Base-by-base conservation (phyloP, 1,140 invertebrate genomes). In the Aphaenogaster rudis region DNA sequence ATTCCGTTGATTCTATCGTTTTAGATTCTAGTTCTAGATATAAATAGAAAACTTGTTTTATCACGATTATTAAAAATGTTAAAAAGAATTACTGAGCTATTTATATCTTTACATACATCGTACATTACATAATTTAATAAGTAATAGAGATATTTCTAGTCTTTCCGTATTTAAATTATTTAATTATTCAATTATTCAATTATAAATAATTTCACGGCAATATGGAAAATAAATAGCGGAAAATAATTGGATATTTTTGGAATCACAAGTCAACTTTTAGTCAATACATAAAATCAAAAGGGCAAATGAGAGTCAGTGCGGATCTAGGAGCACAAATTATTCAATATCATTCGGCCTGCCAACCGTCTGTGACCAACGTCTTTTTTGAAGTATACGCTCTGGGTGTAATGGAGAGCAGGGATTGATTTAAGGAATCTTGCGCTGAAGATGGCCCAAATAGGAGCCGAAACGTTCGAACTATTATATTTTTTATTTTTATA, bases 161-260 rank as follows among this genome's bases (percentile, higher is more conserved):
- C 8, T 39, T 72, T 33, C 6, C 1, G 48, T 50, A 52, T 17
- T 71, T 3, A 71, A 39, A 64, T 64, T 61, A 61, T 33, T 15
- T 2, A 63, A 63, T 63, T n/a, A 52, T 17, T 21, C 21, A 21
- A 21, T 21, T 21, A 21, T 21, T 21, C 21, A 28, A 50, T 67
- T 69, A 69, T 48, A 9, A 72, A 71, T 63, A 45, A 54, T 64
- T 87, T 57, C 13, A 57, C 57, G 50, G 36, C 2, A 66, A 67
- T 42, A n/a, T 42, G 7, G 17, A 81, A 71, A 54, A 45, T n/a
- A 45, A 48, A 79, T 17, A n/a, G 9, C 9, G n/a, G 0, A 33
- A 50, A 0, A 33, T 50, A 71, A 33, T 71, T 50, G 7, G 0
- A 64, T 17, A 36, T 71, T 87, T 17, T 21, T n/a, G 36, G 33